Conservation (phyloP, 2,888 invertebrate genomes). For the Ochlodes sylvanus region DNA sequence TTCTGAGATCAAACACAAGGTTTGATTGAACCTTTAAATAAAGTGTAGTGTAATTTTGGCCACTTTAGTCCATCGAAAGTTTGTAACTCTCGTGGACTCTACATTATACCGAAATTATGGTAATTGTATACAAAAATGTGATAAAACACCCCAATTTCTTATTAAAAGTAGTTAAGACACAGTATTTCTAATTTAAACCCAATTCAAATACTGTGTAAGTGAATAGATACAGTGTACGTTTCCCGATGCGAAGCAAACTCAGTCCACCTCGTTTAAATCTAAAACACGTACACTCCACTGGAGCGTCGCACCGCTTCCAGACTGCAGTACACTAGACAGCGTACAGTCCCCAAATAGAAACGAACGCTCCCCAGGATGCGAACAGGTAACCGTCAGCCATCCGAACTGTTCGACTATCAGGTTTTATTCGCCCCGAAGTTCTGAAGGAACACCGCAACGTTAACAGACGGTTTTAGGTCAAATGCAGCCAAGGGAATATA, state of each 20-base stretch:
- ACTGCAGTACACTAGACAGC: not conserved
- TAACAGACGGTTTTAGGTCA: slow-evolving; percentile 1
- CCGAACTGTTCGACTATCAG: not conserved
- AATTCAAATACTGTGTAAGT: too few species aligned
- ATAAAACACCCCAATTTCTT: too few species aligned
- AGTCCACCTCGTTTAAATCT: not conserved
- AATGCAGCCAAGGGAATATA: not conserved
- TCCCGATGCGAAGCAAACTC: not conserved
- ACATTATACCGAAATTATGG: too few species aligned
- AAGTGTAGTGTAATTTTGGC: too few species aligned
- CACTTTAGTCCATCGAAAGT: too few species aligned
- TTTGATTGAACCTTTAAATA: not conserved
- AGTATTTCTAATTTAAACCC: too few species aligned
- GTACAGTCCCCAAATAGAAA: not conserved
- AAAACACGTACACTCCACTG: slow-evolving; percentile 5
- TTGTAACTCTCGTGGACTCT: too few species aligned
- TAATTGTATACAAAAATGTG: too few species aligned
- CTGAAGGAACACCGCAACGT: not conserved
- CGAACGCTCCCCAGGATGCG: not conserved
- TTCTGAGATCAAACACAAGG: too few species aligned
- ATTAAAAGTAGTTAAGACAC: too few species aligned
- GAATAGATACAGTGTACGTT: too few species aligned
- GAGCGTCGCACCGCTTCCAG: not conserved
- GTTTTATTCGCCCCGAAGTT: not conserved
- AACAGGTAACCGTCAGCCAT: not conserved